Conservation (phyloP, 30 jellyfish, hydroid and myxozoan species). For the Phacellophora camtschatica region DNA sequence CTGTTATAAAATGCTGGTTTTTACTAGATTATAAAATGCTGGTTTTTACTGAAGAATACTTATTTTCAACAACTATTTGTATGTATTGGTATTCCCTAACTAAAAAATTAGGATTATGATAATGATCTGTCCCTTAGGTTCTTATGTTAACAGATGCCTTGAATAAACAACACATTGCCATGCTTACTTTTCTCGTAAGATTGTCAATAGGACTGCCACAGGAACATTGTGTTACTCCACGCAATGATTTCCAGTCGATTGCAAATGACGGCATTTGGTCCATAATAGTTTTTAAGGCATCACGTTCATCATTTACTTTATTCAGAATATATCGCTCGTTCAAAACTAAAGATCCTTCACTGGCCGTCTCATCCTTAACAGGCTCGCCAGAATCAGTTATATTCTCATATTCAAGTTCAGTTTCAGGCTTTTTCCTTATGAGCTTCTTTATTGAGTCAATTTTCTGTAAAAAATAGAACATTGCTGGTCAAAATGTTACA, state of each 20-base stretch:
- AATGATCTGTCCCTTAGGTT: no score
- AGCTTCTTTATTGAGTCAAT: constrained; percentile 27
- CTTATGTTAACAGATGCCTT: no score
- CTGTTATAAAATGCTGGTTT: no score
- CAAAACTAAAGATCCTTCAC: neutral
- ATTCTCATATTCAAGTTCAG: neutral
- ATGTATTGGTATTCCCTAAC: no score
- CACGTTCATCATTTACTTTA: constrained; percentile 26
- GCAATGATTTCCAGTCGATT: constrained; percentile 80
- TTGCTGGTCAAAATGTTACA: no score
- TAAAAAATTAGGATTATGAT: no score
- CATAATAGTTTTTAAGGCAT: constrained; percentile 15
- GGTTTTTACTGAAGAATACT: no score
- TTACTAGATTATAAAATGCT: no score
- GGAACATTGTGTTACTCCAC: constrained; percentile 84
- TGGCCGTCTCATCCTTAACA: neutral
- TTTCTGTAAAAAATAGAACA: constrained; percentile 10
- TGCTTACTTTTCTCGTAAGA: constrained; percentile 80
- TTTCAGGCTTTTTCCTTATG: neutral
- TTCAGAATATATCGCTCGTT: constrained; percentile 50
- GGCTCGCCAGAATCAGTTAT: neutral
- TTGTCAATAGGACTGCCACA: constrained; percentile 93
- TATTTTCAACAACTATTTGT: no score
- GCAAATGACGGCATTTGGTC: constrained; percentile 75
- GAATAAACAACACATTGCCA: neutral